Base-by-base conservation (phyloP, 2,888 invertebrate species). In the Panopea generosa region DNA sequence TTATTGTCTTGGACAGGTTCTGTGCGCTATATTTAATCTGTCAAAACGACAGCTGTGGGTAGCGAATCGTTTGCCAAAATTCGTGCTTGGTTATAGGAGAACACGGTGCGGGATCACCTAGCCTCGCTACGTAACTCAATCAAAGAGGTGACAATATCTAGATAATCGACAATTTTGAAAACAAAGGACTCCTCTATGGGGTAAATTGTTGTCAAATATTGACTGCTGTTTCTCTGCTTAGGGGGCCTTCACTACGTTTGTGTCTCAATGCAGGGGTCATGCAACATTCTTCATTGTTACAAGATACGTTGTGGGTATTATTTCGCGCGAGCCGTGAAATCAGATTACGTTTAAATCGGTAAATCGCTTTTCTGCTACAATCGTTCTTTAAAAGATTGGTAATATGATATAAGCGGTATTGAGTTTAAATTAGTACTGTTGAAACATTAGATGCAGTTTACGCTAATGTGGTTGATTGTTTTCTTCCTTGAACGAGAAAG, bases 361-460 rank as follows among this genome's bases (percentile, higher is more conserved):
- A 45, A 52, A 67, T 67, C 67, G 57, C 52, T 73, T 73, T 73
- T 73, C 68, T 50, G 73, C 52, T 33, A 55, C 57, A 63, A 40
- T 67, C 43, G 47, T 16, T 57, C 40, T 16, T 20, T 9, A 29
- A 20, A 43, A 45, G 29, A 68, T 14, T 11, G 53, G 24, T 4
- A 20, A 68, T 27, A 1, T 52, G 52, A 59, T 68, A 60, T 26
- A 20, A 26, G 22, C n/a, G 52, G 45, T 43, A 27, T 53, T 59
- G 22, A 43, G 67, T 67, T 57, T 50, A 67, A 24, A 40, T 33
- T 6, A 52, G 67, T 67, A 18, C 40, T 40, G 52, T 27, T 68
- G 59, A 45, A 68, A 68, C 49, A 22, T 14, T 2, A 60, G 53
- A 53, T n/a, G 29, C 16, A 18, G 4, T 1, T 14, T 4, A 18